Base-by-base conservation (phyloP, 1,140 invertebrate species). In the Oncopeltus fasciatus region DNA sequence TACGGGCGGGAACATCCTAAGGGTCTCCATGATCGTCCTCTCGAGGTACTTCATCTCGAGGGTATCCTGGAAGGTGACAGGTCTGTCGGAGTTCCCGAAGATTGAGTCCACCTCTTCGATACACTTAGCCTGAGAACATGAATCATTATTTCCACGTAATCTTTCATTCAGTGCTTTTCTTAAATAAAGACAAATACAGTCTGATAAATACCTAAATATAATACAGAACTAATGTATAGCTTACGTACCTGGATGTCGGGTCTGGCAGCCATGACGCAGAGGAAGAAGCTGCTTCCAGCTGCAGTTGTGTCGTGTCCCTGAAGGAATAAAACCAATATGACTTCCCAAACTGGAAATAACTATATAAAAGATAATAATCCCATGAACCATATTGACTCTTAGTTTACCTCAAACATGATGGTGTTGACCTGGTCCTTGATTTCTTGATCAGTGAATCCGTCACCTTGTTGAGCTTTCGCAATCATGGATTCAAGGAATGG, bases 401-500 rank as follows among this genome's bases (percentile, higher is more conserved):
- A n/a, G n/a, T 73, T 76, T 69, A 88, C 88, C 79, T 94, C 90
- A 72, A 94, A 94, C 88, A 93, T 92, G 66, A 94, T 94, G 1
- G 90, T 94, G 70, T 92, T 88, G 0, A 93, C 90, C 80, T 92
- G 88, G 74, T 92, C 88, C 66, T 87, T 86, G 64, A 96, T 92
- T 76, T 95, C 92, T 47, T 86, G 47, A 16, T 94, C 87, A 33
- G 83, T 86, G 47, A 96, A 83, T 0, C 83, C 75, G 3, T 85
- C 83, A 11, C 84, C 89, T 65, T 85, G 85, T 70, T 88, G 83
- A 24, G 87, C 83, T 58, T 86, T 84, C 73, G 92, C 87, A 21
- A 98, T 80, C 68, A 98, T 75, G 51, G 95, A 78, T 74, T 98
- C 95, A 60, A 98, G 80, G 78, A 98, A 97, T 31, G 95, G 93